Percentiles rank a stretch among this genome's conserved stretches.
Evolutionary conservation across 2,797 vertebrate genomes (phyloP).

Genomic region (Aplochiton taeniatus): DNA sequence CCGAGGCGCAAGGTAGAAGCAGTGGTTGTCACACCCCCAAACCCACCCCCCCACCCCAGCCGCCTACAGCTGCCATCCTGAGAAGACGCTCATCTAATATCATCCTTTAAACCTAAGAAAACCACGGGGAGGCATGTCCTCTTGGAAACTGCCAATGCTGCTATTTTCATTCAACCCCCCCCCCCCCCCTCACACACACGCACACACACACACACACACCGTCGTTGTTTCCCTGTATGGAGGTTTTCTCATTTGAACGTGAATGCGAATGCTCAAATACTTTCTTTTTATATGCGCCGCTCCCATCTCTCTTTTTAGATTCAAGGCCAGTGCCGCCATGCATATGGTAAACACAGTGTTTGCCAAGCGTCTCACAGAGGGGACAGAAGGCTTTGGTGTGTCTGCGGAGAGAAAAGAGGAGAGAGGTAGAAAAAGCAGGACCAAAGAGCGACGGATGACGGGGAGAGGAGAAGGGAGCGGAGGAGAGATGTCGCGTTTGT

Average conservation of each 20-base stretch:
- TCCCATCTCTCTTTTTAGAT: conserved; percentile 4
- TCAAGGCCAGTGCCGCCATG: background rate
- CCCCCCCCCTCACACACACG: too few relatives aligned
- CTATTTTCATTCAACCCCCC: background rate
- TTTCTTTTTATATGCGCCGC: background rate
- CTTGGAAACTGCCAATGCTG: background rate
- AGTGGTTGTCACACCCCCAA: too few relatives aligned
- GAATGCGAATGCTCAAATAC: conserved; percentile 4
- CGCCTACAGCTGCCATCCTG: too few relatives aligned
- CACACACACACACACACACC: too few relatives aligned
- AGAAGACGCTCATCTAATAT: too few relatives aligned
- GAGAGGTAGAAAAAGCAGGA: background rate
- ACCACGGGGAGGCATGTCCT: too few relatives aligned
- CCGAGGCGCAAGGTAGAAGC: too few relatives aligned
- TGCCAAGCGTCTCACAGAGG: conserved; percentile 1
- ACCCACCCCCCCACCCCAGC: too few relatives aligned
- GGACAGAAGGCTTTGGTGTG: background rate
- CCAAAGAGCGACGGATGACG: background rate
- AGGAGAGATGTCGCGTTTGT: background rate
- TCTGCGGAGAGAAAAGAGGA: background rate
- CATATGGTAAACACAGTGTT: conserved; percentile 2
- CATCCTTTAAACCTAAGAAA: too few relatives aligned
- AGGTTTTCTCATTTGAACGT: background rate
- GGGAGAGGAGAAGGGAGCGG: background rate
- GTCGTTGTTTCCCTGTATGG: background rate